Evolutionary conservation across 2,113 vertebrate species (phyloP).

Genomic region (Xenopus borealis): DNA sequence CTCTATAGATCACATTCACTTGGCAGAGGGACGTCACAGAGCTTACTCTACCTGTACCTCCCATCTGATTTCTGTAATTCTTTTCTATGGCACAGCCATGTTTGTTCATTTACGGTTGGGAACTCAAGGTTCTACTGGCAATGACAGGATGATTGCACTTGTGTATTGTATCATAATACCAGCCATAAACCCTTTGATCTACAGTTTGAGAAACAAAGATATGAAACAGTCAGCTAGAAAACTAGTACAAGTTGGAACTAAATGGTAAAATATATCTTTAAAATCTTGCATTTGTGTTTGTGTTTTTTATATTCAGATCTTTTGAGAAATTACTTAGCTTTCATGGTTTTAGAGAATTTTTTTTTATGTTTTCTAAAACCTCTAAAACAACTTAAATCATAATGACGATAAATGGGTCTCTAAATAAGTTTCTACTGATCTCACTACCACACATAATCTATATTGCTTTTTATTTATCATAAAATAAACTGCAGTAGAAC

Average conservation of each 20-base stretch:
- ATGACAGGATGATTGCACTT: neutral
- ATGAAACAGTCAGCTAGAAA: neutral
- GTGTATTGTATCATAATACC: constrained; percentile 16
- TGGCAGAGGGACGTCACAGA: neutral
- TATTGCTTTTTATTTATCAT: no score
- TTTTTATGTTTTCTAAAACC: no score
- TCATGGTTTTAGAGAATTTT: no score
- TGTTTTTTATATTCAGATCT: no score
- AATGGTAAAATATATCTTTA: no score
- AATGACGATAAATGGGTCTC: no score
- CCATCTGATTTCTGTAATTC: constrained; percentile 7
- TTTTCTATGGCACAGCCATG: constrained; percentile 20
- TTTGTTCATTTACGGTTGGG: constrained; percentile 2
- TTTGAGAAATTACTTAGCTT: no score
- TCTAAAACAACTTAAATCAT: no score
- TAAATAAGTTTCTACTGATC: no score
- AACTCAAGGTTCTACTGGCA: neutral
- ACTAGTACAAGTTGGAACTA: neutral
- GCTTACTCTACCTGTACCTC: constrained; percentile 19
- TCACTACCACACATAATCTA: no score
- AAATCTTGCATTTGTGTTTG: no score
- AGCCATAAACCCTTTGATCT: constrained; percentile 13
- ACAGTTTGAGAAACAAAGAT: constrained; percentile 15
- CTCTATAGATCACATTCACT: constrained; percentile 7
- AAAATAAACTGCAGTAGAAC: no score